Evolutionary conservation across 2,797 vertebrate genomes (phyloP).

Genomic region (Enteromius anoplus): DNA sequence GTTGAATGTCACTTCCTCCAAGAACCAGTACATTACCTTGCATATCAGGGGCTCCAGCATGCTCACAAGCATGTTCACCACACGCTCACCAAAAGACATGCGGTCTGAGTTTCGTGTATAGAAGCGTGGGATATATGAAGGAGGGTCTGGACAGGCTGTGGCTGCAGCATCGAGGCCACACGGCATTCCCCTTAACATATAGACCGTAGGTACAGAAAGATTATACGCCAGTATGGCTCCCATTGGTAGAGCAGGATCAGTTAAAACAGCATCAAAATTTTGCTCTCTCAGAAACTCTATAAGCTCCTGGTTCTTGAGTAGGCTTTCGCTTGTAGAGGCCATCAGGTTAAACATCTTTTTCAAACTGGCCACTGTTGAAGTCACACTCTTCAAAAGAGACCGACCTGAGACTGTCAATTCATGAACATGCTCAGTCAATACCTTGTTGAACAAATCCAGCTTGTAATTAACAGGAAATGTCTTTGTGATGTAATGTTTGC

Average conservation of each 20-base stretch:
- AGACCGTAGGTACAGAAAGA: slow-evolving; percentile 69
- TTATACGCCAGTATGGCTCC: slow-evolving; percentile 72
- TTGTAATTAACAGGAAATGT: slow-evolving; percentile 67
- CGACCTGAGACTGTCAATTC: accelerated
- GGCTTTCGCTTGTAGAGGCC: slow-evolving; percentile 64
- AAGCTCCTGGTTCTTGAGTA: slow-evolving; percentile 73
- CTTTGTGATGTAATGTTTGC: slow-evolving; percentile 73
- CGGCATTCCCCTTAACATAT: slow-evolving; percentile 64
- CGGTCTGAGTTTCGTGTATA: slow-evolving; percentile 70
- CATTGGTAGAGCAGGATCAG: slow-evolving; percentile 70
- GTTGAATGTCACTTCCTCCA: slow-evolving; percentile 50
- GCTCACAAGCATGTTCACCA: slow-evolving; percentile 76
- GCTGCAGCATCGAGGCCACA: slow-evolving; percentile 71
- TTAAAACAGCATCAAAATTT: slow-evolving; percentile 73
- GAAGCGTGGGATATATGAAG: slow-evolving; percentile 77
- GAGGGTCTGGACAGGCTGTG: slow-evolving; percentile 71
- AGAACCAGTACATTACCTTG: slow-evolving; percentile 41
- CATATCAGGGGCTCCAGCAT: slow-evolving; percentile 57
- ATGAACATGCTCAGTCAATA: accelerated
- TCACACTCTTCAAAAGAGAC: slow-evolving; percentile 61
- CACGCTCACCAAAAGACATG: slow-evolving; percentile 80
- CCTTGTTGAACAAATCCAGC: slow-evolving; percentile 36
- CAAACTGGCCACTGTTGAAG: background rate
- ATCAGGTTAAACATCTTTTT: slow-evolving; percentile 33
- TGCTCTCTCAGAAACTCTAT: slow-evolving; percentile 58